Conservation (phyloP, 64 coral and sea anemone species). For the Cladopsammia gracilis region DNA sequence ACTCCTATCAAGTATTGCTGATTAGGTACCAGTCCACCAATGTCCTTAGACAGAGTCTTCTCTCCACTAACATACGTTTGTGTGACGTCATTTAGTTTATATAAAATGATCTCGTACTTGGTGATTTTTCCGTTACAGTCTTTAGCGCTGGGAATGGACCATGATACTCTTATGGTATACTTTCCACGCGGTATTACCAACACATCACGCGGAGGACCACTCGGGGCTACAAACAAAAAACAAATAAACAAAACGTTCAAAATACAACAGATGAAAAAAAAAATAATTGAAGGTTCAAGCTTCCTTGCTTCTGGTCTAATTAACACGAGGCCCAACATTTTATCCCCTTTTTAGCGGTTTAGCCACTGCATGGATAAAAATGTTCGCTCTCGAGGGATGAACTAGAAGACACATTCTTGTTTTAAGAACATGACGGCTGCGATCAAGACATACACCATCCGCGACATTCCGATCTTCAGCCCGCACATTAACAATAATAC, state of each 20-base stretch:
- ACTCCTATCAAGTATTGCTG: conserved; percentile 44
- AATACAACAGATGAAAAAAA: neutral
- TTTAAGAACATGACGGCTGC: too few species aligned
- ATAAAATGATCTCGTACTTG: conserved; percentile 51
- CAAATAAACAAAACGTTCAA: neutral
- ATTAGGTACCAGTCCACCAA: conserved; percentile 24
- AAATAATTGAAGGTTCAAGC: neutral
- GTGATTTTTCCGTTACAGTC: conserved; percentile 58
- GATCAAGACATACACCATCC: too few species aligned
- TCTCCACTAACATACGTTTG: neutral
- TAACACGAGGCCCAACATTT: too few species aligned
- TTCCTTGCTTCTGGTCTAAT: too few species aligned
- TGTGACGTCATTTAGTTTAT: neutral
- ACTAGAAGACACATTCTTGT: too few species aligned
- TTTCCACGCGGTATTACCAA: conserved; percentile 52
- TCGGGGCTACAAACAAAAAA: conserved; percentile 35
- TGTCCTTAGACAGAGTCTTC: conserved; percentile 56
- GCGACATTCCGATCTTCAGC: too few species aligned
- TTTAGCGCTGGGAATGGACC: conserved; percentile 58
- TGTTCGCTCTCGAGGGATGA: too few species aligned
- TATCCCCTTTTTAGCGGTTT: too few species aligned
- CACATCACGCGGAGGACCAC: conserved; percentile 71
- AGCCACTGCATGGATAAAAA: too few species aligned
- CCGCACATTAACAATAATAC: too few species aligned
- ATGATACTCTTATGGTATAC: conserved; percentile 57